Evolutionary conservation across 2,113 vertebrate genomes (phyloP).

Genomic region (Sceloporus undulatus): DNA sequence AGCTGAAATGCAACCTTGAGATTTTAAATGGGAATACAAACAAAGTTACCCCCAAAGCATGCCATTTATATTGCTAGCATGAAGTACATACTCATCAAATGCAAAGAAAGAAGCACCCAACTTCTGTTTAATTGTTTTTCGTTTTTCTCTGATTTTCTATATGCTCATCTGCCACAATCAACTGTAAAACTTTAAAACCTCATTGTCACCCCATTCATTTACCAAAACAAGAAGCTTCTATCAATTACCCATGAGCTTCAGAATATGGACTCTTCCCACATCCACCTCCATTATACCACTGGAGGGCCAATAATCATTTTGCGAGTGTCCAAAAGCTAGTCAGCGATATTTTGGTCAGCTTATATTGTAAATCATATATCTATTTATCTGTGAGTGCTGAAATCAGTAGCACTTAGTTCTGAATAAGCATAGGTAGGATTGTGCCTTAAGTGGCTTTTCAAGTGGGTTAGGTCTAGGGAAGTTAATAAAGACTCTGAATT

Average conservation of each 20-base stretch:
- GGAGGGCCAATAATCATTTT: background rate
- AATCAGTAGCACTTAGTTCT: background rate
- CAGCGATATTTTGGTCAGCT: background rate
- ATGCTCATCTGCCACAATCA: background rate
- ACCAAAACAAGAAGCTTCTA: background rate
- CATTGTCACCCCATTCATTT: background rate
- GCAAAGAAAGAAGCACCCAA: background rate
- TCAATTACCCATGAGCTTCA: no score
- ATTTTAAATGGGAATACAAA: background rate
- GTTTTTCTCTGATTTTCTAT: background rate
- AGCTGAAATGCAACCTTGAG: background rate
- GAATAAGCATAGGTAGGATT: background rate
- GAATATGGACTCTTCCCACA: no score
- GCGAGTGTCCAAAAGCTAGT: background rate
- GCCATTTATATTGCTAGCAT: background rate
- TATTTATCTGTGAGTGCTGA: background rate
- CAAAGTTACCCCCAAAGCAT: background rate
- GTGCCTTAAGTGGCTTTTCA: background rate
- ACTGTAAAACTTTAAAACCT: background rate
- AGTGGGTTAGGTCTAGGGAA: background rate
- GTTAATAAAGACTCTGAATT: background rate
- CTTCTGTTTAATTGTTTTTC: background rate
- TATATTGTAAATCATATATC: background rate
- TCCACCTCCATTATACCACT: background rate
- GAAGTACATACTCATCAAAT: background rate